Evolutionary conservation across 2,113 vertebrate genomes (phyloP), one percentile per base, ranked within the genome.

Genomic region (Mohoua ochrocephala): DNA sequence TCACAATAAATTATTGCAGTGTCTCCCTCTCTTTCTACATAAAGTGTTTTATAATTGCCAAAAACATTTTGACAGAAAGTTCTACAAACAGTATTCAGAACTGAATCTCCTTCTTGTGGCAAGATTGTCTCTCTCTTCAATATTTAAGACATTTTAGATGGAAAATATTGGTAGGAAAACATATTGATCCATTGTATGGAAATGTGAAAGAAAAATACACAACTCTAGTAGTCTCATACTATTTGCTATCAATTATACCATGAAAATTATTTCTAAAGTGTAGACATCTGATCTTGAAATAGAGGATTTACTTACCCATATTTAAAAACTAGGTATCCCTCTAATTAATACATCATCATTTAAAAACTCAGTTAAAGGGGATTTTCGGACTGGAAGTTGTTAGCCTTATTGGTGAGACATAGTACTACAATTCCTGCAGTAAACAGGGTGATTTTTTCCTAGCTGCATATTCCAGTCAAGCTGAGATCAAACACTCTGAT

Each of bases 401-500:
- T 69, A 35, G 26, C 19, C 20, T 78, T 68, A 52, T 17, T 50
- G 39, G 37, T 53, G 39, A 84, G 37, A 76, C 15, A 23, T 6
- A 42, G 31, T 39, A 31, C 28, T 49, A 56, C 28, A 53, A 22
- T 18, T 92, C 24, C 50, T 73, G 59, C 45, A 57, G 74, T 35
- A 81, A 80, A 70, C 0, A 4, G 26, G 10, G 21, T 67, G 10
- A 14, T 50, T 79, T 85, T 77, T 92, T 84, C 39, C 39, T 70
- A 59, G 45, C 47, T 67, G 16, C 13, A 11, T 84, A 44, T 84
- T 61, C 35, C 30, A 41, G 45, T 37, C 67, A 85, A 64, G 33
- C 26, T 71, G 47, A 92, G 53, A 80, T 91, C 73, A 93, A 91
- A 70, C 41, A 69, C 24, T 50, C 52, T 76, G 76, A 84, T 77